Evolutionary conservation across 2,888 invertebrate species (phyloP).

Genomic region (Sisyra terminalis): DNA sequence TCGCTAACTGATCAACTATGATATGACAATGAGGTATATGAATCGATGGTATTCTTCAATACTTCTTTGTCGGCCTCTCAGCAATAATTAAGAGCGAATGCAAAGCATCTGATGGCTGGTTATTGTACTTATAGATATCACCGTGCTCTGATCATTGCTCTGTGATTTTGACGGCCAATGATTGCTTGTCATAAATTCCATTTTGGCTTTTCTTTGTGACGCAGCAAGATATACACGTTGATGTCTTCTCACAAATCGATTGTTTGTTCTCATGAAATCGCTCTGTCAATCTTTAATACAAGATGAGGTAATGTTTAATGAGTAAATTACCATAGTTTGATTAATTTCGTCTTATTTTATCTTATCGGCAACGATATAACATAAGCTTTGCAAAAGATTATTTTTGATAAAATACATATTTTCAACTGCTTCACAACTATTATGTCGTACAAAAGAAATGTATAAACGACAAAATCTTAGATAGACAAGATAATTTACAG

Average conservation of each 20-base stretch:
- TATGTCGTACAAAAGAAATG: no score
- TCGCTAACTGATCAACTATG: conserved; percentile 3
- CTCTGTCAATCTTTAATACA: no score
- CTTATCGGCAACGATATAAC: no score
- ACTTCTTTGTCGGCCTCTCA: conserved; percentile 9
- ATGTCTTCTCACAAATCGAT: neutral
- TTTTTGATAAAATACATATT: no score
- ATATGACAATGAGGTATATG: conserved; percentile 7
- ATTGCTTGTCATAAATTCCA: conserved; percentile 19
- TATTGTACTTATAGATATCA: neutral
- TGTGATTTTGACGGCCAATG: conserved; percentile 16
- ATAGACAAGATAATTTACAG: no score
- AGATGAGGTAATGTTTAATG: no score
- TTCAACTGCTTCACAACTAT: no score
- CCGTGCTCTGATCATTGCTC: neutral
- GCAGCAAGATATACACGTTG: conserved; percentile 6
- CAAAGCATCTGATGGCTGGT: conserved; percentile 8
- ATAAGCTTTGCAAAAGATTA: no score
- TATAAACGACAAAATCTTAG: no score
- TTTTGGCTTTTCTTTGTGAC: conserved; percentile 12
- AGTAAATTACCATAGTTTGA: no score
- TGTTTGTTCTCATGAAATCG: conserved; percentile 2
- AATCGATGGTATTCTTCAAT: conserved; percentile 8
- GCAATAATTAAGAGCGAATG: conserved; percentile 9
- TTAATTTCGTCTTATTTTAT: no score